phyloP scores from a whole-genome alignment of 2,797 vertebrate genomes.

The Bucorvus abyssinicus region DNA sequence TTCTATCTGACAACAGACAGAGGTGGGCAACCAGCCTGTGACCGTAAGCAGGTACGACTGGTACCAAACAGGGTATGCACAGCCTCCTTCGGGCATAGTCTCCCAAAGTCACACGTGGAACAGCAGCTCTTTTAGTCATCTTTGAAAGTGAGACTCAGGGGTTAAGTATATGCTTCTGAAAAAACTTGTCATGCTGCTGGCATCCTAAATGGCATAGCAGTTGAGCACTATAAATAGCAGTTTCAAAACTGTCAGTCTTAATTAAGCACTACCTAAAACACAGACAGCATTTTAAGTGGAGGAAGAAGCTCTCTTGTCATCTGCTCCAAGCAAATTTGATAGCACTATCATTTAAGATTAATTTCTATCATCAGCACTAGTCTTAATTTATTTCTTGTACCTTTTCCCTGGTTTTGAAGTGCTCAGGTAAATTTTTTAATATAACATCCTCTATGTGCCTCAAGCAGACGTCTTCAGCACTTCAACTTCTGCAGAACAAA shows the following conservation, averaged over 20 bases:
- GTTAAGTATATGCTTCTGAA: background rate
- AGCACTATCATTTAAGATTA: slow-evolving; percentile 5
- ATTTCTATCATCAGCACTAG: background rate
- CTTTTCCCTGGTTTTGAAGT: background rate
- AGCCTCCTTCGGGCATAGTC: background rate
- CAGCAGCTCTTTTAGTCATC: background rate
- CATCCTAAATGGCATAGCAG: background rate
- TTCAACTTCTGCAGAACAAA: background rate
- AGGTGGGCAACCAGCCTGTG: background rate
- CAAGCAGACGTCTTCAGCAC: background rate
- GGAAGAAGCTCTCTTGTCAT: slow-evolving; percentile 31
- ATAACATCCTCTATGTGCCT: background rate
- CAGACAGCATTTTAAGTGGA: slow-evolving; percentile 34
- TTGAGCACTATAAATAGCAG: slow-evolving; percentile 40
- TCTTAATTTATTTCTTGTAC: background rate
- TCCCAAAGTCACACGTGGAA: background rate
- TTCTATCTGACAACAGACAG: background rate
- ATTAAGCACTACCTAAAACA: slow-evolving; percentile 56
- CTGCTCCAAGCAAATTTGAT: slow-evolving; percentile 12
- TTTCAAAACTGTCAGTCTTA: slow-evolving; percentile 43
- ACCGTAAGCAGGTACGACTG: background rate
- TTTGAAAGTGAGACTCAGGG: background rate
- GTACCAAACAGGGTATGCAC: background rate
- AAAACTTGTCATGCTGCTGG: background rate
- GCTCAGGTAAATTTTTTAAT: background rate